A percentile compares a stretch with the other conserved stretches of the same genome.
Conservation (phyloP, 2,797 vertebrate species). For the Silurus lanzhouensis region DNA sequence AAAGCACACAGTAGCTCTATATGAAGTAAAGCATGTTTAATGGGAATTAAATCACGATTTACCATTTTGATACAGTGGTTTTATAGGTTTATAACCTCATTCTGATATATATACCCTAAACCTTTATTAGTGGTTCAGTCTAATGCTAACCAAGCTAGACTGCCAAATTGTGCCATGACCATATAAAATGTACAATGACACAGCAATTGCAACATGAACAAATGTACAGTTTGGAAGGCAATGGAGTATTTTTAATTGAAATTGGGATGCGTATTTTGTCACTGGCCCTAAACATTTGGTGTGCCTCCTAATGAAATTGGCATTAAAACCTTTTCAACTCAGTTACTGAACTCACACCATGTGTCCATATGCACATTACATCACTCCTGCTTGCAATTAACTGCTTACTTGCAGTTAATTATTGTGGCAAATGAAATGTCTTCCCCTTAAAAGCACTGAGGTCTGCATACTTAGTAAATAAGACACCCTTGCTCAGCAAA, state of each 20-base stretch:
- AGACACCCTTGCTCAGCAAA: neutral
- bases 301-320: neutral
- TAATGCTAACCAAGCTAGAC: neutral
- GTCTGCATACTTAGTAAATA: neutral
- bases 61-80: neutral
- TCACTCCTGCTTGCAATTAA: no score
- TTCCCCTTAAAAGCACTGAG: neutral
- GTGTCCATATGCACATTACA: neutral
- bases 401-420: neutral
- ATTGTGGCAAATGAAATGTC: neutral
- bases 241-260: no score
- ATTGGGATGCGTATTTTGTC: neutral
- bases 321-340: neutral
- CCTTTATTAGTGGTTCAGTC: neutral
- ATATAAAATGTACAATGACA: neutral
- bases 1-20: neutral
- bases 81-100: neutral
- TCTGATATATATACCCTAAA: neutral
- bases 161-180: neutral
- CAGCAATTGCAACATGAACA: neutral
- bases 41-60: neutral
- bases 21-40: conserved; percentile 8
- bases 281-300: neutral
- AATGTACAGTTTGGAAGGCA: no score
- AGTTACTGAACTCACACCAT: no score